Conservation (phyloP, 2,113 vertebrate species). For the Phodopus roborovskii region DNA sequence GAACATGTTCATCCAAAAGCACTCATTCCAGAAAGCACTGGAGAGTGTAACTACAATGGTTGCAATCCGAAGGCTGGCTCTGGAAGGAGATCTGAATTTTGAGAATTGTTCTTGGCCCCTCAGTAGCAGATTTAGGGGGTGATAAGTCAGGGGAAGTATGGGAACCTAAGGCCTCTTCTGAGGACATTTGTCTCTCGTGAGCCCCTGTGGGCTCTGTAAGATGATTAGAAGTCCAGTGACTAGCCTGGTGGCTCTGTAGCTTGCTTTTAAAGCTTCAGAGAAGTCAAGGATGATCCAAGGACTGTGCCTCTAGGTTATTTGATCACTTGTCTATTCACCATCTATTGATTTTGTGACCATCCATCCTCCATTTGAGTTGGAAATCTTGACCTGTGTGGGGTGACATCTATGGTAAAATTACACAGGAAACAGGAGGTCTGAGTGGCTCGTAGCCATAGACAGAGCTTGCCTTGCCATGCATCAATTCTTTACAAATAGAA, state of each 20-base stretch:
- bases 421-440: neutral
- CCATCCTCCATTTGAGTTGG: neutral
- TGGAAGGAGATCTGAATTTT: neutral
- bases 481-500: constrained; percentile 50
- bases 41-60: neutral
- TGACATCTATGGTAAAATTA: constrained; percentile 4
- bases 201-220: neutral
- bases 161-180: neutral
- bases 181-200: neutral
- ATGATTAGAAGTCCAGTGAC: neutral
- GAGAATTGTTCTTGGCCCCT: too few relatives aligned
- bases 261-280: constrained; percentile 41
- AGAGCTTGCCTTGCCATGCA: constrained; percentile 35
- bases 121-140: neutral
- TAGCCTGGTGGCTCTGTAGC: neutral
- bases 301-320: neutral
- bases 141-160: neutral
- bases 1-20: neutral
- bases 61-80: neutral
- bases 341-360: constrained; percentile 11
- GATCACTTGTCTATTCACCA: neutral
- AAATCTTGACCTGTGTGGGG: constrained; percentile 6
- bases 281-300: constrained; percentile 16
- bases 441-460: neutral
- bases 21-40: neutral